These are phyloP conservation scores for Panulirus ornatus DNA, from an alignment of 1,140 invertebrate genomes.

Conservation along the genomic window DNA sequence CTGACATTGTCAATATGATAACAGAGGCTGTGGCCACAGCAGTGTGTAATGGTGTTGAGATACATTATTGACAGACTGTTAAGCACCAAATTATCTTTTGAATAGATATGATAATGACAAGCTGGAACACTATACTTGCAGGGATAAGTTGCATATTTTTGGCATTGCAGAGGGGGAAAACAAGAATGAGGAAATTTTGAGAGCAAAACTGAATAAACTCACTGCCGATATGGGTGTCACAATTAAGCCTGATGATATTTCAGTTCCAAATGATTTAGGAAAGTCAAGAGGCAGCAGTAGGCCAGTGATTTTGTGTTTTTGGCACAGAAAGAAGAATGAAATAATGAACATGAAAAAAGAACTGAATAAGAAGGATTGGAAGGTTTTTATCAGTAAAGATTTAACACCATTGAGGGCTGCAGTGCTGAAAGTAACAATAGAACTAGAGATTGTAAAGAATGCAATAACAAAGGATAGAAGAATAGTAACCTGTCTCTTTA, in stretches of 20 bases:
- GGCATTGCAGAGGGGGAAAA: neutral
- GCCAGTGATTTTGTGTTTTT: constrained; percentile 21
- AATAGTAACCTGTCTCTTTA: no score
- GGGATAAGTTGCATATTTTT: constrained; percentile 15
- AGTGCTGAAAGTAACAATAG: neutral
- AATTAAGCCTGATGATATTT: neutral
- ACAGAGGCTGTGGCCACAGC: neutral
- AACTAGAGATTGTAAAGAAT: constrained; percentile 11
- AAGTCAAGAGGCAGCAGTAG: constrained; percentile 6
- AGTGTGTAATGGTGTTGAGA: neutral
- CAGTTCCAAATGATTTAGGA: neutral
- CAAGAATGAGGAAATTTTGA: neutral
- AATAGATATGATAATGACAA: neutral
- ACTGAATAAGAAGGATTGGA: neutral
- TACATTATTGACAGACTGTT: neutral
- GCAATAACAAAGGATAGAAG: no score
- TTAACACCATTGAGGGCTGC: neutral
- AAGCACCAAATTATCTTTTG: neutral
- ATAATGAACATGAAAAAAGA: constrained; percentile 9
- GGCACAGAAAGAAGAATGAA: constrained; percentile 22
- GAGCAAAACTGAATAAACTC: neutral
- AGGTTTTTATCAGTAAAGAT: constrained; percentile 7
- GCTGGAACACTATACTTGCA: constrained; percentile 4
- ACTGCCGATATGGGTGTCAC: constrained; percentile 12
- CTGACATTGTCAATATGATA: neutral